Conservation (phyloP, 2,888 invertebrate genomes). For the Athalia circularis region DNA sequence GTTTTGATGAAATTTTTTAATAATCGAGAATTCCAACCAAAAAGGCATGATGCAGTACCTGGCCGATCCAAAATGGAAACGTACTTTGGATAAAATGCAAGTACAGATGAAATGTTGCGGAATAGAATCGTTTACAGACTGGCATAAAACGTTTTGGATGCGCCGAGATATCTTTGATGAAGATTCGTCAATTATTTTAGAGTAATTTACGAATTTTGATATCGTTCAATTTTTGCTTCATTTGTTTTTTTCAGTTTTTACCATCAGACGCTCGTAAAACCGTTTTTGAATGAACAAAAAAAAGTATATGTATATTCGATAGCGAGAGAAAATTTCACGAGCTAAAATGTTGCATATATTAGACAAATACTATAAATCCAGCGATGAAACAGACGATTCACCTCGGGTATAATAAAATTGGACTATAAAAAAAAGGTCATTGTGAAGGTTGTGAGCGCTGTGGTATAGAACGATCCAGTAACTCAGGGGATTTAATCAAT, state of each 20-base stretch:
- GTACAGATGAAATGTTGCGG: constrained; percentile 77
- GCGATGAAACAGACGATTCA: constrained; percentile 35
- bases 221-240: neutral
- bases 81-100: constrained; percentile 78
- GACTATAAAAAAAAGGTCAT: constrained; percentile 32
- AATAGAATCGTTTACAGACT: constrained; percentile 73
- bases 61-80: constrained; percentile 77
- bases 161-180: constrained; percentile 73
- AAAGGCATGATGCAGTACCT: constrained; percentile 76
- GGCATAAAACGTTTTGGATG: constrained; percentile 79
- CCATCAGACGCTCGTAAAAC: neutral
- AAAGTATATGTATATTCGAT: constrained; percentile 8
- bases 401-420: constrained; percentile 27
- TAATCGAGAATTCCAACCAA: neutral
- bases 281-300: neutral
- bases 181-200: constrained; percentile 54
- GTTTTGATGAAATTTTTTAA: neutral
- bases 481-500: constrained; percentile 23
- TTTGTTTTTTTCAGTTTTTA: neutral
- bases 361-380: constrained; percentile 25
- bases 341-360: constrained; percentile 16
- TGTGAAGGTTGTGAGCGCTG: constrained; percentile 2
- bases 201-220: constrained; percentile 51
- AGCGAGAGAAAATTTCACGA: constrained; percentile 6
- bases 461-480: constrained; percentile 3